These are phyloP conservation scores for Strongylocentrotus purpuratus DNA, from an alignment of 35 echinoderm and acorn worm genomes.

Conservation along the genomic window DNA sequence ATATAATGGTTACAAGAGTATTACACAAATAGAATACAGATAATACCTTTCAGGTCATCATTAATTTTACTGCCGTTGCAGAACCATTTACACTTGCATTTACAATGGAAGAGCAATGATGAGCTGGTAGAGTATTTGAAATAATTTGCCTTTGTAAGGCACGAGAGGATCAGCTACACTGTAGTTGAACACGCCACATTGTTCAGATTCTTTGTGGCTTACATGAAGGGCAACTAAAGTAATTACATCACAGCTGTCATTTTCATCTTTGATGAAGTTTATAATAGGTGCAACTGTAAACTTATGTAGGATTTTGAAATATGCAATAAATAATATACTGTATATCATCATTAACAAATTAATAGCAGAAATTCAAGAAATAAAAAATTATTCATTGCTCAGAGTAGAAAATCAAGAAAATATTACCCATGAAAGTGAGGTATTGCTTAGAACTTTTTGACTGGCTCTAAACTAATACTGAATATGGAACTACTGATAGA, in stretches of 20 bases:
- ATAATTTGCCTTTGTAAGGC: neutral
- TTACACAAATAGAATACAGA: neutral
- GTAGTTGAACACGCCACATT: neutral
- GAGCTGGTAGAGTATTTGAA: neutral
- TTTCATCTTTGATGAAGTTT: neutral
- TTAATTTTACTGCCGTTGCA: too few species aligned
- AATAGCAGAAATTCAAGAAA: neutral
- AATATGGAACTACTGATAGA: neutral
- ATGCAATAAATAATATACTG: neutral
- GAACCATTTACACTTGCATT: neutral
- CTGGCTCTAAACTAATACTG: neutral
- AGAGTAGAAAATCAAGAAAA: too few species aligned
- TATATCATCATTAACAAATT: neutral
- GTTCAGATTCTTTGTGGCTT: neutral
- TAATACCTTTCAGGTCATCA: too few species aligned
- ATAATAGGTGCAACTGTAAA: neutral
- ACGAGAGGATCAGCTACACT: neutral
- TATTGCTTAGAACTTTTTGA: neutral
- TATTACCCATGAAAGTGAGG: too few species aligned
- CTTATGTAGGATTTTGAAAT: neutral
- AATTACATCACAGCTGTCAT: neutral
- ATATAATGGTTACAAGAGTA: neutral
- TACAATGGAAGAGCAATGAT: too few species aligned
- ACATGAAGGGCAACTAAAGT: neutral
- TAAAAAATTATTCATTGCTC: too few species aligned